Evolutionary conservation across 2,888 invertebrate genomes (phyloP).

Genomic region (Agonopterix subpropinquella): DNA sequence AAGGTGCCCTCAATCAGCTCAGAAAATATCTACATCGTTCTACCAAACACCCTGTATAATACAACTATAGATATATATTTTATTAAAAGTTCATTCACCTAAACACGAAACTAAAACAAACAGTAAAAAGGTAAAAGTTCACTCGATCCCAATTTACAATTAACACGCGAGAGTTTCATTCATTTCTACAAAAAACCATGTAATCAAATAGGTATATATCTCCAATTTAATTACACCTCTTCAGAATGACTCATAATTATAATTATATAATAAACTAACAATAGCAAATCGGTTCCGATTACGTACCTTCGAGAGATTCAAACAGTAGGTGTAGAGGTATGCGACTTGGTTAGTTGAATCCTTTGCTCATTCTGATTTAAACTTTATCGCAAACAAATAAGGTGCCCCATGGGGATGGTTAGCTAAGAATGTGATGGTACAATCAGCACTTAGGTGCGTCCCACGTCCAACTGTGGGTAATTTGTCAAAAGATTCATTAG

Average conservation of each 20-base stretch:
- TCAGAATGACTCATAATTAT: conserved; percentile 2
- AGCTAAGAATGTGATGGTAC: background rate
- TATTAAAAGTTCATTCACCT: too few species aligned
- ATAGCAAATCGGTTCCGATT: conserved; percentile 6
- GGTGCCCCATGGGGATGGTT: too few species aligned
- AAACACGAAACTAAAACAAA: too few species aligned
- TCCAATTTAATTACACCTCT: background rate
- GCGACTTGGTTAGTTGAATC: conserved; percentile 4
- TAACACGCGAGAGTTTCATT: too few species aligned
- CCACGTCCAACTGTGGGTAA: conserved; percentile 5
- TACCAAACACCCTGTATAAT: too few species aligned
- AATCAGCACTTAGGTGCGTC: conserved; percentile 3
- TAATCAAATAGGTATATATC: background rate
- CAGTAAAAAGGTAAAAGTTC: too few species aligned
- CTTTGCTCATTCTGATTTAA: background rate
- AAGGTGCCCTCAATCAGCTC: too few species aligned
- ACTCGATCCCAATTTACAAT: too few species aligned
- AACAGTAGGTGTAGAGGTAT: conserved; percentile 3
- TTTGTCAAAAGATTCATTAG: conserved; percentile 8
- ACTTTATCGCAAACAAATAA: background rate
- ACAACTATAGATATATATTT: too few species aligned
- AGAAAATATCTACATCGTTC: too few species aligned
- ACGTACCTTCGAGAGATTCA: conserved; percentile 3
- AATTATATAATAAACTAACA: conserved; percentile 4
- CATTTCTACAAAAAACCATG: too few species aligned